phyloP scores from a whole-genome alignment of 2,797 vertebrate species.

The Neomorphus geoffroyi region DNA sequence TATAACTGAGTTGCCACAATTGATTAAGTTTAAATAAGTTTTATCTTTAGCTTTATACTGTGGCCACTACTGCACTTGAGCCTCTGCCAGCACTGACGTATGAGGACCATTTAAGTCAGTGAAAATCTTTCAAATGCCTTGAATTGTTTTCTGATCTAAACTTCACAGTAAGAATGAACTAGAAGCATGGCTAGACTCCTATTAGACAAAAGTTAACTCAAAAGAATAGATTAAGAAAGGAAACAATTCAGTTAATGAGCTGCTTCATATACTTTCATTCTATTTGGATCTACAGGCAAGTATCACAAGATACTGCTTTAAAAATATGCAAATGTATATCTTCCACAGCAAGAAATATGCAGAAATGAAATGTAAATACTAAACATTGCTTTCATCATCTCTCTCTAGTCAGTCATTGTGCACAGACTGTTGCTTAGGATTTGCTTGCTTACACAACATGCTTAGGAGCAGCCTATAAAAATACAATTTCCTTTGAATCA shows the following conservation, averaged over 20 bases:
- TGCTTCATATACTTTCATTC: not conserved
- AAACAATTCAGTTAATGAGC: not conserved
- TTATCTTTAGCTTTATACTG: not conserved
- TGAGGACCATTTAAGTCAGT: not conserved
- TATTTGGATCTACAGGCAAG: not conserved
- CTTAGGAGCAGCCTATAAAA: not conserved
- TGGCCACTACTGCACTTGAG: not conserved
- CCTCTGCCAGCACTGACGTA: fast-evolving
- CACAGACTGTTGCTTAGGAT: not conserved
- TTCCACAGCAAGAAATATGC: not conserved
- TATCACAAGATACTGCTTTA: not conserved
- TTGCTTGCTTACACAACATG: slow-evolving; percentile 16
- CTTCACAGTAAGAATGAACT: not conserved
- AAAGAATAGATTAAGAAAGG: not conserved
- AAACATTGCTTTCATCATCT: not conserved
- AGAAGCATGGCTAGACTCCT: not conserved
- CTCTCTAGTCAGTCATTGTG: not conserved
- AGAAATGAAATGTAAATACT: not conserved
- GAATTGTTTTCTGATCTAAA: not conserved
- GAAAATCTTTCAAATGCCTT: not conserved
- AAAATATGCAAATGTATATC: not conserved
- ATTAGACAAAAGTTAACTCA: not conserved
- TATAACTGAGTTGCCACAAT: not conserved
- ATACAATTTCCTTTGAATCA: not conserved
- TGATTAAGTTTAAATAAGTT: not conserved